Conservation (phyloP, 2,113 vertebrate genomes). For the Empidonax traillii region DNA sequence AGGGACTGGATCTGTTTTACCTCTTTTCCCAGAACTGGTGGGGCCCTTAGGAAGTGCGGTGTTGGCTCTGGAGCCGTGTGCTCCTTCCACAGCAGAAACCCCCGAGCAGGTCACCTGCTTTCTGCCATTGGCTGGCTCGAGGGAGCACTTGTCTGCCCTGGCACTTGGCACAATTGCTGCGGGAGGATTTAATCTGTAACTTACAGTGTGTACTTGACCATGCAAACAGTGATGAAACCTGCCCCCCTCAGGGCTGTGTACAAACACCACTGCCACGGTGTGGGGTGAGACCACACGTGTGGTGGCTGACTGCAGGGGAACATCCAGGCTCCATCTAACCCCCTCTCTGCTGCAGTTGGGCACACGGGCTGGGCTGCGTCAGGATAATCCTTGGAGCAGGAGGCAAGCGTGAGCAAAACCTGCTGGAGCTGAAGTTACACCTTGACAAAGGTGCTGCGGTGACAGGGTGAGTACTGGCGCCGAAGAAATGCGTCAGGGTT, state of each 20-base stretch:
- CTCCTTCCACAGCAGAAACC: not conserved
- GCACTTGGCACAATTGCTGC: not conserved
- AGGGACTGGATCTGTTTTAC: not conserved
- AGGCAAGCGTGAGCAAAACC: not conserved
- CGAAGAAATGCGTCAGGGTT: not conserved
- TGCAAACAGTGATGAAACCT: not conserved
- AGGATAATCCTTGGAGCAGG: not conserved
- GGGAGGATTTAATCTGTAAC: not conserved
- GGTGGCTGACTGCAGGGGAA: not conserved
- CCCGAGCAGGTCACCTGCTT: not conserved
- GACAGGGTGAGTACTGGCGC: not conserved
- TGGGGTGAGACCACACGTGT: not conserved
- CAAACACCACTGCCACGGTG: not conserved
- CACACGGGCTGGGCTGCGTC: fast-evolving
- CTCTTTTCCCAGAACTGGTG: not conserved
- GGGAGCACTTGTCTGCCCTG: not conserved
- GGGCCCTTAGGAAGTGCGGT: not conserved
- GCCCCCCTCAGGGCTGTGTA: fast-evolving
- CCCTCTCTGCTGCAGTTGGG: not conserved
- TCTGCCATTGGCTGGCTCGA: not conserved
- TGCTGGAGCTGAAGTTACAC: fast-evolving
- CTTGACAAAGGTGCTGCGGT: not conserved
- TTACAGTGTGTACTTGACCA: not conserved
- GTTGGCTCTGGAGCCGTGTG: not conserved
- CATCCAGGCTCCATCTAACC: not conserved